A percentile compares a stretch with the other conserved stretches of the same genome.
Conservation (phyloP, 30 jellyfish, hydroid and myxozoan genomes). For the Aurelia coerulea region DNA sequence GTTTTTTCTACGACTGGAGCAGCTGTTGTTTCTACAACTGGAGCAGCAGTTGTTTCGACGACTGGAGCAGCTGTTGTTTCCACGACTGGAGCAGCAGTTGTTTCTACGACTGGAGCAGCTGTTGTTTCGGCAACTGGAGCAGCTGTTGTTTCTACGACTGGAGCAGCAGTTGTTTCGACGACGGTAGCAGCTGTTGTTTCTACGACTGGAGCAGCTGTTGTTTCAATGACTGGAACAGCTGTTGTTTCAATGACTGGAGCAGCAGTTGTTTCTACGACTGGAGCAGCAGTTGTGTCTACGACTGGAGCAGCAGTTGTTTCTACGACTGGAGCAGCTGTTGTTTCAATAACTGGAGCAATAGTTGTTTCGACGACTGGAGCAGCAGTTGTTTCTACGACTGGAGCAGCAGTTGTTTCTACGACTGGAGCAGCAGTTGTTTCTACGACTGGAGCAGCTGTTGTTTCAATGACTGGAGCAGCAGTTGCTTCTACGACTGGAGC, state of each 20-base stretch:
- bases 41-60: conserved; percentile 9
- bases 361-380: conserved; percentile 15
- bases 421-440: conserved; percentile 13
- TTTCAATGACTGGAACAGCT: conserved; percentile 9
- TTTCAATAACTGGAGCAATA: not conserved
- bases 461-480: conserved; percentile 19
- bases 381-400: not conserved
- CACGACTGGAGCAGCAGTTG: conserved; percentile 33
- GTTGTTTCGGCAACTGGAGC: conserved; percentile 35
- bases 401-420: conserved; percentile 10
- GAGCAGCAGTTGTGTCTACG: conserved; percentile 7
- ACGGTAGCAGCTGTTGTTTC: conserved; percentile 11
- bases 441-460: conserved; percentile 25
- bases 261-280: not conserved
- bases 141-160: not conserved
- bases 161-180: conserved; percentile 10
- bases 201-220: conserved; percentile 16
- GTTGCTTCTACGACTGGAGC: conserved; percentile 23
- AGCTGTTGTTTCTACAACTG: not conserved
- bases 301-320: conserved; percentile 20
- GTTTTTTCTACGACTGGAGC: conserved; percentile 26
- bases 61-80: conserved; percentile 50
- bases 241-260: conserved; percentile 7
- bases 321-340: conserved; percentile 1
- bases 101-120: conserved; percentile 25